Evolutionary conservation across 1,140 invertebrate species (phyloP).

Genomic region (Listronotus bonariensis): DNA sequence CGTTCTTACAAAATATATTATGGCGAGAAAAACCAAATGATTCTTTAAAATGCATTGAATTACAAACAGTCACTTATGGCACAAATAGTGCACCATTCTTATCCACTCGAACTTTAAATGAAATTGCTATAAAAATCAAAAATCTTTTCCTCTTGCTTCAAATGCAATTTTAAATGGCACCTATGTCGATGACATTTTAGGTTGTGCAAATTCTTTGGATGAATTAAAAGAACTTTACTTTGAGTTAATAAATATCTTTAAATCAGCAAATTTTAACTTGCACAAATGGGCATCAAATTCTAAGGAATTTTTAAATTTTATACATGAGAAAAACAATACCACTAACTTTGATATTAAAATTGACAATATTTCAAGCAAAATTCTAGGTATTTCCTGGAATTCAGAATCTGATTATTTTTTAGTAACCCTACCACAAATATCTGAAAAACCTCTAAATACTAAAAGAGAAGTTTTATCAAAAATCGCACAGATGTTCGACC

Average conservation of each 20-base stretch:
- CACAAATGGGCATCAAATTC: constrained; percentile 39
- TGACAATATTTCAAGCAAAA: constrained; percentile 13
- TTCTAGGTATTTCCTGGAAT: constrained; percentile 34
- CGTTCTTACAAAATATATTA: constrained; percentile 51
- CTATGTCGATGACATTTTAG: constrained; percentile 58
- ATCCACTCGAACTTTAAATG: constrained; percentile 32
- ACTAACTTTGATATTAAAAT: neutral
- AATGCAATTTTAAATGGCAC: constrained; percentile 48
- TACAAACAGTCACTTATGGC: no score
- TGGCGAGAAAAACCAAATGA: constrained; percentile 48
- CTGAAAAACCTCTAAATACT: neutral
- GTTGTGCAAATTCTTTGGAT: constrained; percentile 42
- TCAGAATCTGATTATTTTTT: neutral
- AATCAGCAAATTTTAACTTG: constrained; percentile 11
- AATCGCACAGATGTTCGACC: constrained; percentile 43
- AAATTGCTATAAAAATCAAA: constrained; percentile 50
- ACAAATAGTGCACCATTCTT: no score
- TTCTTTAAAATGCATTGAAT: neutral
- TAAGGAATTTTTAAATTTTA: constrained; percentile 52
- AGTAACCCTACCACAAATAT: no score
- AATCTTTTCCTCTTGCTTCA: constrained; percentile 43
- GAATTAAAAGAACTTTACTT: constrained; percentile 45
- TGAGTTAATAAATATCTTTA: constrained; percentile 18
- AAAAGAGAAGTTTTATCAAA: constrained; percentile 39
- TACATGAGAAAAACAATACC: no score